These are phyloP conservation scores for Fulica atra DNA, from an alignment of 2,113 vertebrate species.

Conservation along the genomic window DNA sequence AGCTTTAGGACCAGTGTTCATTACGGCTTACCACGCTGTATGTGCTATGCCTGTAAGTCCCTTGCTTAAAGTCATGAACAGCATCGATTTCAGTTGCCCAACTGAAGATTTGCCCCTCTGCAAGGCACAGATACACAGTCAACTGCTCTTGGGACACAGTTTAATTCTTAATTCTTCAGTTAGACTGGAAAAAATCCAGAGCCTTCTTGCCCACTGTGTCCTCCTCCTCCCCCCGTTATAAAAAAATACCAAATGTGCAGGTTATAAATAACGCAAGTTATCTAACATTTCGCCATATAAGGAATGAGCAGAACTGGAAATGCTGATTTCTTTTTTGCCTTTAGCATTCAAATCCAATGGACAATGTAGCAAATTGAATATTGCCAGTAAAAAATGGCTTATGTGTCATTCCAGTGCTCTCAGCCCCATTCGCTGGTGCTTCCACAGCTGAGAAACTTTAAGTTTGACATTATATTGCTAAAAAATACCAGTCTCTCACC, in stretches of 20 bases:
- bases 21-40: neutral
- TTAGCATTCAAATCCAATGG: slow-evolving; percentile 30
- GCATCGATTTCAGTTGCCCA: neutral
- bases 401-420: neutral
- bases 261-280: slow-evolving; percentile 68
- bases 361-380: neutral
- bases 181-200: slow-evolving; percentile 11
- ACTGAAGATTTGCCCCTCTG: neutral
- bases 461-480: neutral
- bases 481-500: neutral
- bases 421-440: neutral
- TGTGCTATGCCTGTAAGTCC: neutral
- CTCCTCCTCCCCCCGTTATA: slow-evolving; percentile 15
- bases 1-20: neutral
- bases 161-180: slow-evolving; percentile 11
- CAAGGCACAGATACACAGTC: neutral
- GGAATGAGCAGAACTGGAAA: slow-evolving; percentile 55
- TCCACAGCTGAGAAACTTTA: neutral
- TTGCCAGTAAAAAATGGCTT: neutral
- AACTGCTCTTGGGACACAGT: neutral
- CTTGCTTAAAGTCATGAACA: neutral
- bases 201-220: slow-evolving; percentile 29
- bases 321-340: slow-evolving; percentile 49
- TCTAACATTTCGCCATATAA: slow-evolving; percentile 69
- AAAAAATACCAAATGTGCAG: slow-evolving; percentile 55